Evolutionary conservation across 2,888 invertebrate genomes (phyloP).

Genomic region (Cantharis rustica): DNA sequence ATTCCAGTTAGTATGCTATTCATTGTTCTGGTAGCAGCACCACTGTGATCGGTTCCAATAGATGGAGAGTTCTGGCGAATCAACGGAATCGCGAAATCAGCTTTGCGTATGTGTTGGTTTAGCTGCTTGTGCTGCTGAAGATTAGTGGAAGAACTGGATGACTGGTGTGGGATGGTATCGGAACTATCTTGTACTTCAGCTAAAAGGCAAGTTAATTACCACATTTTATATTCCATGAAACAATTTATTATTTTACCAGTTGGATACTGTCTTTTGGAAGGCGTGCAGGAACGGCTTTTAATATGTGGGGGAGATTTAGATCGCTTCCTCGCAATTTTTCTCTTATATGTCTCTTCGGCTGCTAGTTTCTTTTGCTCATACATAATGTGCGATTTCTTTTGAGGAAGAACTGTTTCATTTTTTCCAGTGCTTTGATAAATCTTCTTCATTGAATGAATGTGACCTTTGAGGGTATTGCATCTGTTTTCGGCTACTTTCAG

Average conservation of each 20-base stretch:
- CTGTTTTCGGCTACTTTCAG: slow-evolving; percentile 53
- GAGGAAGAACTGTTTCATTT: neutral
- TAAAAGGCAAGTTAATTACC: neutral
- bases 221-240: neutral
- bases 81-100: neutral
- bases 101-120: neutral
- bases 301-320: neutral
- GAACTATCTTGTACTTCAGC: neutral
- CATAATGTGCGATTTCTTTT: neutral
- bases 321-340: neutral
- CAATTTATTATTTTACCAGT: neutral
- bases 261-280: neutral
- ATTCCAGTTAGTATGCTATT: slow-evolving; percentile 53
- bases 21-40: slow-evolving; percentile 50
- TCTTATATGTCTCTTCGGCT: neutral
- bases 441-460: slow-evolving; percentile 55
- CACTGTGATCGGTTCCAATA: slow-evolving; percentile 48
- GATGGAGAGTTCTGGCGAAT: slow-evolving; percentile 45
- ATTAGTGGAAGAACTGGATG: slow-evolving; percentile 8
- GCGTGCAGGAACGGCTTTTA: neutral
- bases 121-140: neutral
- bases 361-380: neutral
- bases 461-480: slow-evolving; percentile 54
- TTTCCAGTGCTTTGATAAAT: slow-evolving; percentile 43
- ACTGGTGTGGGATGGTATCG: neutral